Percentiles rank a stretch among this genome's conserved stretches.
Evolutionary conservation across 2,113 vertebrate species (phyloP).

Genomic region (Chlorodrepanis virens): DNA sequence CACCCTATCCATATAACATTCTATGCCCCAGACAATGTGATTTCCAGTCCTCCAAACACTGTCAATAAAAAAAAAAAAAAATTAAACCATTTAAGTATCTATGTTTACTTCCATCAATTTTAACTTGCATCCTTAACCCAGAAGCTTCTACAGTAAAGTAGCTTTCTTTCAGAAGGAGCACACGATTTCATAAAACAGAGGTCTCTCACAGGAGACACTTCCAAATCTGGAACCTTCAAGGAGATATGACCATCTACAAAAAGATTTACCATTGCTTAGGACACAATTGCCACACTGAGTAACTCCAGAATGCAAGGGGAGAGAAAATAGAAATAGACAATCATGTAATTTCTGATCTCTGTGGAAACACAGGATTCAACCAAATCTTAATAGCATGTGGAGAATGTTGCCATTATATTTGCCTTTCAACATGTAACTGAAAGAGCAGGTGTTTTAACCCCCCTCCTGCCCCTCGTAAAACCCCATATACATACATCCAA

Average conservation of each 20-base stretch:
- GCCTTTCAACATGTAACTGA: neutral
- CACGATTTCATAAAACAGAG: neutral
- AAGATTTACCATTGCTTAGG: neutral
- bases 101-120: neutral
- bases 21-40: neutral
- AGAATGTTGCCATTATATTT: neutral
- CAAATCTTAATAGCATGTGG: neutral
- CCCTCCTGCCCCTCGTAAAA: neutral
- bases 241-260: neutral
- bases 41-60: neutral
- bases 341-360: neutral
- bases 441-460: neutral
- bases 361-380: neutral
- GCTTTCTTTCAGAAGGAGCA: neutral
- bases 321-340: neutral
- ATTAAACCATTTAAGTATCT: neutral
- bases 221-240: neutral
- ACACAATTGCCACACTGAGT: neutral
- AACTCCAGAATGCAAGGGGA: neutral
- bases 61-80: neutral
- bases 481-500: fast-evolving
- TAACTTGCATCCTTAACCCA: neutral
- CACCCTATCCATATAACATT: neutral
- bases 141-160: neutral
- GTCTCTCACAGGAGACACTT: neutral